These are phyloP conservation scores for Neolamprologus longior DNA, from an alignment of 2,113 vertebrate species.

Conservation along the genomic window DNA sequence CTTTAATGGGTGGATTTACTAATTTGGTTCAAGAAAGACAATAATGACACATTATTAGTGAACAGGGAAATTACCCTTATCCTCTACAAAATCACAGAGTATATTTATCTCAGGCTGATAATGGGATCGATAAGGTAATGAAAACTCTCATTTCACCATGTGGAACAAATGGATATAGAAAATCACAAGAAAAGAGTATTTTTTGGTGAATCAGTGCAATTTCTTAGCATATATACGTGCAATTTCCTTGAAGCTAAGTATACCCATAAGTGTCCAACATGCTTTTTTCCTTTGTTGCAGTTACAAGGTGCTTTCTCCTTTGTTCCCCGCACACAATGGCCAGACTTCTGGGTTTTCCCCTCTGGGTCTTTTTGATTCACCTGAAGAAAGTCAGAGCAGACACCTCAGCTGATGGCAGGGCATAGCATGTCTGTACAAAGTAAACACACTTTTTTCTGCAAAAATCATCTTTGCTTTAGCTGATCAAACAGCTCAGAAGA, in stretches of 20 bases:
- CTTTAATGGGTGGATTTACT: neutral
- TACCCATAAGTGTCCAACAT: conserved; percentile 39
- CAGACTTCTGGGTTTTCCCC: conserved; percentile 45
- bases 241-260: conserved; percentile 48
- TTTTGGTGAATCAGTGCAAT: conserved; percentile 39
- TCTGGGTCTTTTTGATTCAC: conserved; percentile 51
- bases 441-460: conserved; percentile 22
- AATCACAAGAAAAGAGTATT: neutral
- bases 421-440: conserved; percentile 33
- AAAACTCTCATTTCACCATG: conserved; percentile 1
- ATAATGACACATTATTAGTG: neutral
- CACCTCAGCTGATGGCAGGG: conserved; percentile 28
- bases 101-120: neutral
- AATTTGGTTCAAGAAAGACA: neutral
- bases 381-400: conserved; percentile 51
- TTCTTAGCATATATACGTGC: conserved; percentile 26
- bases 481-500: conserved; percentile 43
- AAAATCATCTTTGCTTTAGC: conserved; percentile 41
- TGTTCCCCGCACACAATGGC: conserved; percentile 28
- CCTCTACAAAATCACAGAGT: neutral
- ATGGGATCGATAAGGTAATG: conserved; percentile 25
- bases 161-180: conserved; percentile 14
- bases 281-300: conserved; percentile 6
- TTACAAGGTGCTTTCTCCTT: conserved; percentile 2
- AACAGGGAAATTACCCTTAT: neutral